Conservation (phyloP, 1,140 invertebrate species). For the Idris sp. region DNA sequence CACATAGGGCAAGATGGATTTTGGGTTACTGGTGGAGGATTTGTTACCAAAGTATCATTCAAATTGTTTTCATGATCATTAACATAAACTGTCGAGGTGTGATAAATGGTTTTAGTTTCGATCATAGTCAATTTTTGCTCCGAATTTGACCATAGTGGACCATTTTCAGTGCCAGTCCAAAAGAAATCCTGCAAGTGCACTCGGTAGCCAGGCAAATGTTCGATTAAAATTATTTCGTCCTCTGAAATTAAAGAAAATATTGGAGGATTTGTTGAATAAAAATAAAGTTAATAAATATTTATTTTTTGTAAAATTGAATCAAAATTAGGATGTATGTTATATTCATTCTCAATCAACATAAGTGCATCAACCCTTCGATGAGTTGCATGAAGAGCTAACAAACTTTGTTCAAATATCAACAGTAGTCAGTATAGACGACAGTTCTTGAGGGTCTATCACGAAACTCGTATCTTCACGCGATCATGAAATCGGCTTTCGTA, state of each 20-base stretch:
- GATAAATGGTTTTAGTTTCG: conserved; percentile 72
- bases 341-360: conserved; percentile 15
- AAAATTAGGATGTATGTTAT: background rate
- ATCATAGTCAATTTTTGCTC: conserved; percentile 73
- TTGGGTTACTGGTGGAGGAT: conserved; percentile 19
- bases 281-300: too few species aligned
- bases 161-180: conserved; percentile 90
- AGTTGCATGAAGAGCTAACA: conserved; percentile 36
- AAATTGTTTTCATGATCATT: conserved; percentile 46
- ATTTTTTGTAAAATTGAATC: too few species aligned
- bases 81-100: conserved; percentile 72
- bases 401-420: conserved; percentile 30
- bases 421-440: conserved; percentile 35
- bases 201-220: conserved; percentile 79
- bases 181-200: conserved; percentile 89
- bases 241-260: too few species aligned
- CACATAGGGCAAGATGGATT: conserved; percentile 65
- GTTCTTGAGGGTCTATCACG: conserved; percentile 32
- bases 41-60: conserved; percentile 47
- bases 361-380: conserved; percentile 57
- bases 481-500: conserved; percentile 63
- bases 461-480: conserved; percentile 66
- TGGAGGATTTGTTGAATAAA: too few species aligned
- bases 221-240: conserved; percentile 75
- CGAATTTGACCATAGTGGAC: conserved; percentile 76